phyloP scores from a whole-genome alignment of 1,140 invertebrate species.

The Trissolcus basalis region DNA sequence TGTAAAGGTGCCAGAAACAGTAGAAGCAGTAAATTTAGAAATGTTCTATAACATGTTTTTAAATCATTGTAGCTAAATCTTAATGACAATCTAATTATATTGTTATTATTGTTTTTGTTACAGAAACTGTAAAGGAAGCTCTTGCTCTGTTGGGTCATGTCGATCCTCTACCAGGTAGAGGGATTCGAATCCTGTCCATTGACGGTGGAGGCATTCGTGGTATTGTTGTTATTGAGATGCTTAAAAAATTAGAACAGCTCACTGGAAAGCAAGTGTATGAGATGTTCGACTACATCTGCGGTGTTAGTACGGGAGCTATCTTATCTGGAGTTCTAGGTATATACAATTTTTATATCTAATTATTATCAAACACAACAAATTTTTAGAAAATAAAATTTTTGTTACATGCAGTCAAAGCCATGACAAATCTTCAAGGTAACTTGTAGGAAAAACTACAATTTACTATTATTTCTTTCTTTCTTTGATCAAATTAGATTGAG shows the following conservation, averaged over 20 bases:
- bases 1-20: constrained; percentile 8
- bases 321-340: constrained; percentile 82
- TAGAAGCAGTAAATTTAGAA: not conserved
- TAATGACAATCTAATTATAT: constrained; percentile 9
- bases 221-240: constrained; percentile 86
- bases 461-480: too few species aligned
- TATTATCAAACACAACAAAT: too few species aligned
- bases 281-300: constrained; percentile 93
- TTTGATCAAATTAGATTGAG: too few species aligned
- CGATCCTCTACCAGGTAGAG: constrained; percentile 82
- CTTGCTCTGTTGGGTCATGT: constrained; percentile 86
- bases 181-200: constrained; percentile 89
- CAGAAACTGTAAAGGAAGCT: constrained; percentile 78
- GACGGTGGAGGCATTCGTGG: constrained; percentile 94
- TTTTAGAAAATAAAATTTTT: too few species aligned
- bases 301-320: constrained; percentile 93
- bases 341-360: constrained; percentile 8
- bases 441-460: too few species aligned
- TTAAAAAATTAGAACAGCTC: constrained; percentile 84
- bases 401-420: too few species aligned
- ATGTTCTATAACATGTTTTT: not conserved
- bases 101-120: constrained; percentile 20
- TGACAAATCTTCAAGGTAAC: too few species aligned
- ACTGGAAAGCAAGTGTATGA: constrained; percentile 82
- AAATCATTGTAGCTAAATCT: not conserved